Evolutionary conservation across 2,113 vertebrate genomes (phyloP).

Genomic region (Triplophysa siluroides): DNA sequence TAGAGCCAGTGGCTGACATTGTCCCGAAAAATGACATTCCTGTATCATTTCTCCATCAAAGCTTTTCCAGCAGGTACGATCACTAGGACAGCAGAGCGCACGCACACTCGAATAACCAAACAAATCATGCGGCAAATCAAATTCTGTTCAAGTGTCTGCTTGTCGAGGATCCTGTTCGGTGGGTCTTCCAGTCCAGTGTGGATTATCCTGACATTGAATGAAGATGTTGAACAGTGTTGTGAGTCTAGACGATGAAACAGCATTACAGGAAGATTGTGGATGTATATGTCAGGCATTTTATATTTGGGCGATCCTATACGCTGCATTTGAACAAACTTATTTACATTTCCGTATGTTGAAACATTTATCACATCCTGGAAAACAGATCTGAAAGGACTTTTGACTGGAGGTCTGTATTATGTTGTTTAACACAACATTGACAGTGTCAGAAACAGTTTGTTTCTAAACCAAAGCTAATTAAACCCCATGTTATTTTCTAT

Average conservation of each 20-base stretch:
- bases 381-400: too few relatives aligned
- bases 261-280: background rate
- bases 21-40: background rate
- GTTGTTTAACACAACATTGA: too few relatives aligned
- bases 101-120: conserved; percentile 12
- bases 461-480: background rate
- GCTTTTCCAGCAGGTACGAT: background rate
- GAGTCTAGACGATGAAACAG: background rate
- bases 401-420: too few relatives aligned
- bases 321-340: too few relatives aligned
- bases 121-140: conserved; percentile 25
- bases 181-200: background rate
- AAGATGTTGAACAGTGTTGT: background rate
- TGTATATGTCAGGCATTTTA: too few relatives aligned
- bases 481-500: background rate
- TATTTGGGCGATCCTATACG: too few relatives aligned
- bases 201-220: background rate
- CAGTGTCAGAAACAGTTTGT: too few relatives aligned
- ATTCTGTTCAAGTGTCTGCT: conserved; percentile 7
- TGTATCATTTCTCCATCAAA: conserved; percentile 14
- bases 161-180: background rate
- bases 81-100: conserved; percentile 2
- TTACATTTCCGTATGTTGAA: too few relatives aligned
- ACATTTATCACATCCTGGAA: too few relatives aligned
- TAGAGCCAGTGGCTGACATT: background rate